A percentile compares a stretch with the other conserved stretches of the same genome.
Conservation (phyloP, 2,113 vertebrate species). For the Mustela lutreola region DNA sequence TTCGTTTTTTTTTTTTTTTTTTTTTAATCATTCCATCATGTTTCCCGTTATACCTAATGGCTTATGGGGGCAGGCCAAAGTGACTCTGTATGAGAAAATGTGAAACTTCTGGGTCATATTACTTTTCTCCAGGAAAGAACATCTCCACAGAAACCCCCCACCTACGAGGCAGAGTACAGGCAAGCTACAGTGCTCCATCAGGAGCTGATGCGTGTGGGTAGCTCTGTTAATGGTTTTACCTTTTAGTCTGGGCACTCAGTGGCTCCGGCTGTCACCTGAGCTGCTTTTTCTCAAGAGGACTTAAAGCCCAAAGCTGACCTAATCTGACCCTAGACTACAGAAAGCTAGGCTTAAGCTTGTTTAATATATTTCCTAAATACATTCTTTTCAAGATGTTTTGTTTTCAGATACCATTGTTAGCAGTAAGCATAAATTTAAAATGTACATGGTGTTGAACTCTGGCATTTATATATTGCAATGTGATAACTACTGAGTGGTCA, state of each 20-base stretch:
- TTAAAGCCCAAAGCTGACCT: background rate
- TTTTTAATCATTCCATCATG: background rate
- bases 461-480: background rate
- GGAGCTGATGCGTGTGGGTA: background rate
- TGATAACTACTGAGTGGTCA: background rate
- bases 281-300: background rate
- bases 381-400: background rate
- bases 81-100: background rate
- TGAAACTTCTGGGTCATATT: background rate
- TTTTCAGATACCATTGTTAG: background rate
- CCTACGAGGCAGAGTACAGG: rapidly evolving
- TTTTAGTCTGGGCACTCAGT: background rate
- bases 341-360: background rate
- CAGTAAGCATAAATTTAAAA: background rate
- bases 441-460: background rate
- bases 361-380: background rate
- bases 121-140: background rate
- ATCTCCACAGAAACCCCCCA: background rate
- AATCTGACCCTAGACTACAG: background rate
- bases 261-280: background rate
- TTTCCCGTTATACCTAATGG: too few species aligned
- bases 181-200: background rate
- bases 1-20: background rate
- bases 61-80: background rate
- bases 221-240: background rate